A percentile compares a stretch with the other conserved stretches of the same genome.
Conservation (phyloP, 1,140 invertebrate species). For the Pseudomyrmex gracilis region DNA sequence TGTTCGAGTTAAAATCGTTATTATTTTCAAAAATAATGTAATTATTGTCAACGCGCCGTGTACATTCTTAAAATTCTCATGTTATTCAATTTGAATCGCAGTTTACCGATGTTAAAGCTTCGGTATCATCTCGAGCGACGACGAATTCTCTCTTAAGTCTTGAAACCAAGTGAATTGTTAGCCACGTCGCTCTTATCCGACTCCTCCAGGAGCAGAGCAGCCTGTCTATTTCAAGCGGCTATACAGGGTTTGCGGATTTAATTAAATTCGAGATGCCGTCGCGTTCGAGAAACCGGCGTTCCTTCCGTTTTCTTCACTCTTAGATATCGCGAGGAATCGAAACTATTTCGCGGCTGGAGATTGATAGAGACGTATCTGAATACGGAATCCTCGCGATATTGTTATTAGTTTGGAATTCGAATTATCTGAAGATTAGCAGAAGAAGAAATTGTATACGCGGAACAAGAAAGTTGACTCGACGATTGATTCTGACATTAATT, state of each 20-base stretch:
- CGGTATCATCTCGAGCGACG: neutral
- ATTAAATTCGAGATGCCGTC: conserved; percentile 37
- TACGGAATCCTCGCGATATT: neutral
- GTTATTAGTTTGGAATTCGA: neutral
- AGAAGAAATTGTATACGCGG: neutral
- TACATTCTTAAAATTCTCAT: no score
- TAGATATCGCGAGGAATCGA: conserved; percentile 16
- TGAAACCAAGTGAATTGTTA: conserved; percentile 46
- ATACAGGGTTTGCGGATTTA: conserved; percentile 20
- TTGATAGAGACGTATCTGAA: neutral
- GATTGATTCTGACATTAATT: neutral
- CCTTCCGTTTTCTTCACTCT: neutral
- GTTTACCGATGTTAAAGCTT: conserved; percentile 10
- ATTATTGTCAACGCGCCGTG: no score
- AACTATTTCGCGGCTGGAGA: conserved; percentile 26
- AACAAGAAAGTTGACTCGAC: neutral
- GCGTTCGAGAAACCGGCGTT: conserved; percentile 4
- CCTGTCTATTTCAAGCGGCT: conserved; percentile 15
- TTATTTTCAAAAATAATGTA: no score
- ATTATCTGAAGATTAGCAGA: neutral
- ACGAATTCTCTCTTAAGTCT: conserved; percentile 43
- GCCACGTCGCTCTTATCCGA: conserved; percentile 19
- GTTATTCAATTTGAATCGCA: neutral
- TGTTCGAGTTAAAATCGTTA: no score
- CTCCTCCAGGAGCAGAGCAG: neutral